Base-by-base conservation (phyloP, 2,113 vertebrate genomes). In the Passer montanus region DNA sequence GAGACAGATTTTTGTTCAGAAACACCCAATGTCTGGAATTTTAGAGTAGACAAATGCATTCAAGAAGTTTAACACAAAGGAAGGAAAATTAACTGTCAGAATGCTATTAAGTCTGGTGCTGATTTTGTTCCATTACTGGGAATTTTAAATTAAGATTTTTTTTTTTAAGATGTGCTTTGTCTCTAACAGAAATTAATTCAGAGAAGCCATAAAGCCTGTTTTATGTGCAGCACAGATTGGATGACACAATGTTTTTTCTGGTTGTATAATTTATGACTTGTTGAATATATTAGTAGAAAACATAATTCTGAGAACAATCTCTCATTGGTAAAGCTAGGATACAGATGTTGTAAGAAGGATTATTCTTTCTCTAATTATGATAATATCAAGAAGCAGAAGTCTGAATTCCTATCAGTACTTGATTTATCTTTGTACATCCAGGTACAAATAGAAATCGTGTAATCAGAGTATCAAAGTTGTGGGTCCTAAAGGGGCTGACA, bases 121-220 rank as follows among this genome's bases (percentile, higher is more conserved):
- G 70, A 87, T 91, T 95, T 91, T 95, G 55, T 90, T 85, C 81
- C 70, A 87, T 83, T 87, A 91, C 21, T 80, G 37, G 53, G 75
- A 95, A 94, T 85, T 91, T 95, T 50, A 91, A 87, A 89, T 86
- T 70, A 82, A 41, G 43, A 33, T 35, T 74, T 82, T 37, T 58
- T 50, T 77, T 84, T 77, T 91, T 85, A 77, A 90, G 76, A 88
- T 76, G 56, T 77, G 33, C 63, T 90, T 90, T 88, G 86, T 90
- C 68, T 92, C 64, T 70, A 93, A 89, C 76, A 92, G 82, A 80
- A 94, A 92, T 93, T 89, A 95, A 96, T 96, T 96, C 93, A 96
- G 89, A 92, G 52, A 90, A 86, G 89, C 27, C 52, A 92, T 92
- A 96, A 96, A 93, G 91, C 83, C 72, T 44, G 30, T 78, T 94